Conservation (phyloP, 2,113 vertebrate species). For the Nothocercus julius region DNA sequence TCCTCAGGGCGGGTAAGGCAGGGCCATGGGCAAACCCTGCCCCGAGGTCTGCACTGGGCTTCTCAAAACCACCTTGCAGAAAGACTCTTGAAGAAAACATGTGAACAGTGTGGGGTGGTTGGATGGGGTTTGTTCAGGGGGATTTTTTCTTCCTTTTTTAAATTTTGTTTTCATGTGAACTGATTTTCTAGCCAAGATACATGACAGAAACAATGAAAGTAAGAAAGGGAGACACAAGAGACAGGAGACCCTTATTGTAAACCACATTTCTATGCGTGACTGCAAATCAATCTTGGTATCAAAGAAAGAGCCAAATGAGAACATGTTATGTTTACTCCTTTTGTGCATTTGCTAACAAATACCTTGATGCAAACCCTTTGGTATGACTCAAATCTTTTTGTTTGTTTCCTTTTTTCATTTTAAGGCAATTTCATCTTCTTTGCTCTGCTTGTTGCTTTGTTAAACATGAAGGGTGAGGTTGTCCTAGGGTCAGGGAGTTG, state of each 20-base stretch:
- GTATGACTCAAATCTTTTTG: constrained; percentile 50
- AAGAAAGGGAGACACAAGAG: background rate
- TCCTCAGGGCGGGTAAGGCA: background rate
- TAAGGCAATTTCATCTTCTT: background rate
- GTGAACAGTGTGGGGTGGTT: background rate
- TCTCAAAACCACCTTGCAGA: background rate
- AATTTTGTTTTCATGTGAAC: background rate
- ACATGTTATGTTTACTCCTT: constrained; percentile 41
- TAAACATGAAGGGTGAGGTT: constrained; percentile 5
- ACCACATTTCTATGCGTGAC: constrained; percentile 44
- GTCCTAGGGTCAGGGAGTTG: constrained; percentile 31
- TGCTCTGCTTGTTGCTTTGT: background rate
- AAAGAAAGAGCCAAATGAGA: constrained; percentile 41
- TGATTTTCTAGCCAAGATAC: constrained; percentile 2
- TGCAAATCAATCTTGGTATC: constrained; percentile 18
- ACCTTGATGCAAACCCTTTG: background rate
- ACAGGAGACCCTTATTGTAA: constrained; percentile 8
- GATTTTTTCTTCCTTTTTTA: background rate
- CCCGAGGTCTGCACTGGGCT: background rate
- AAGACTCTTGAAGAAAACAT: background rate
- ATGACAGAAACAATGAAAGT: constrained; percentile 23
- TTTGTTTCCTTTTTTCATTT: background rate
- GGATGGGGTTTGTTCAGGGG: background rate
- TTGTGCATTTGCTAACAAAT: constrained; percentile 48
- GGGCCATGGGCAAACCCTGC: background rate